Evolutionary conservation across 2,797 vertebrate genomes (phyloP), one percentile per base, ranked within the genome.

Genomic region (Geotrypetes seraphini): DNA sequence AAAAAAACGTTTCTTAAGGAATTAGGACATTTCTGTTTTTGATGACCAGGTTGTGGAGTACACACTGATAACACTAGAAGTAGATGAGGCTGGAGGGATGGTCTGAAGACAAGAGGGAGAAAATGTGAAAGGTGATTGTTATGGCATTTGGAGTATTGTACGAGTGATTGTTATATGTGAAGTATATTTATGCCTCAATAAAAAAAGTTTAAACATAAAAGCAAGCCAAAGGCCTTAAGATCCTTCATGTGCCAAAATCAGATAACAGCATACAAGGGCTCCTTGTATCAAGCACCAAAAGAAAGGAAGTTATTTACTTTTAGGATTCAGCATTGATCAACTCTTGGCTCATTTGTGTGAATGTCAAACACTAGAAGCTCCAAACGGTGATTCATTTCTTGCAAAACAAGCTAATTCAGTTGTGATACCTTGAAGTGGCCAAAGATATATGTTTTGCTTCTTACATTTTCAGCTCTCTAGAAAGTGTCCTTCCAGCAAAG

Each of bases 191-290:
- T n/a, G n/a, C n/a, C n/a, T n/a, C n/a, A n/a, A n/a, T n/a, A n/a
- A n/a, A n/a, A n/a, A n/a, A n/a, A n/a, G n/a, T n/a, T n/a, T n/a
- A n/a, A n/a, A n/a, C 70, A 75, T 72, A 69, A 72, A 71, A 75
- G 43, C 61, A 64, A 57, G 63, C 74, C 68, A 33, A 44, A 43
- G 63, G 70, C 57, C 37, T 50, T 62, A 49, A 57, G 50, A 59
- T 19, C 50, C 53, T n/a, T n/a, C n/a, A n/a, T 42, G 43, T 72
- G 69, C 70, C 74, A 73, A 63, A 61, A 70, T 60, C 58, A 51
- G 60, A 60, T 58, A 68, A 55, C 61, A 52, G 38, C 42, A 50
- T 45, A 3, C 29, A 15, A 59, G 57, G 64, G 56, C 53, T 56
- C 50, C 53, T 51, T n/a, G 41, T 60, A 50, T 66, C 7, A 33